These are phyloP conservation scores for Calyptomena viridis DNA, from an alignment of 2,113 vertebrate species.

Conservation along the genomic window DNA sequence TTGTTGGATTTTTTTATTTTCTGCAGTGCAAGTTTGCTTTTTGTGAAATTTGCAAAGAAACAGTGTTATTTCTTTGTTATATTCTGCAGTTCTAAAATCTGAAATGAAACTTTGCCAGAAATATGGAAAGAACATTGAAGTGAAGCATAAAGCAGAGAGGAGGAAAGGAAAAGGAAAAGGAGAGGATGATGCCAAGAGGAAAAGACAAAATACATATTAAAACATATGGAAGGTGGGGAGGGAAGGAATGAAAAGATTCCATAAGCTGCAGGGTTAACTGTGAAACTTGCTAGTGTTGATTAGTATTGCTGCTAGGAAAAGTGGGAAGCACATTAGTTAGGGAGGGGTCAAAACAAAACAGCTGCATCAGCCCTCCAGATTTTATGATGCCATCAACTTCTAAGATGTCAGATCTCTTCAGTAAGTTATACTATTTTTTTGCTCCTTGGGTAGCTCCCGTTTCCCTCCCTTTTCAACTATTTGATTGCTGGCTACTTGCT, in stretches of 20 bases:
- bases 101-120: neutral
- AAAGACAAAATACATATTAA: neutral
- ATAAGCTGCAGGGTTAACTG: neutral
- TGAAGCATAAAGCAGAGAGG: neutral
- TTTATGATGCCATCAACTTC: neutral
- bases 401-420: neutral
- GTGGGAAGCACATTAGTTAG: neutral
- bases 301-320: neutral
- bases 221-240: neutral
- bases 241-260: neutral
- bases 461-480: neutral
- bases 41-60: neutral
- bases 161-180: neutral
- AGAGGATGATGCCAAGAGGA: neutral
- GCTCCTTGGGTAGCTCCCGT: neutral
- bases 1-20: neutral
- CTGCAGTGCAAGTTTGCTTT: neutral
- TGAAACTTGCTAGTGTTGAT: neutral
- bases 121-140: neutral
- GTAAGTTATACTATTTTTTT: neutral
- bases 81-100: neutral
- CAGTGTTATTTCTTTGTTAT: neutral
- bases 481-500: neutral
- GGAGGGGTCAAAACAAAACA: neutral
- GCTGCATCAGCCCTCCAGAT: neutral